Base-by-base conservation (phyloP, 2,888 invertebrate species). In the Antitype chi region DNA sequence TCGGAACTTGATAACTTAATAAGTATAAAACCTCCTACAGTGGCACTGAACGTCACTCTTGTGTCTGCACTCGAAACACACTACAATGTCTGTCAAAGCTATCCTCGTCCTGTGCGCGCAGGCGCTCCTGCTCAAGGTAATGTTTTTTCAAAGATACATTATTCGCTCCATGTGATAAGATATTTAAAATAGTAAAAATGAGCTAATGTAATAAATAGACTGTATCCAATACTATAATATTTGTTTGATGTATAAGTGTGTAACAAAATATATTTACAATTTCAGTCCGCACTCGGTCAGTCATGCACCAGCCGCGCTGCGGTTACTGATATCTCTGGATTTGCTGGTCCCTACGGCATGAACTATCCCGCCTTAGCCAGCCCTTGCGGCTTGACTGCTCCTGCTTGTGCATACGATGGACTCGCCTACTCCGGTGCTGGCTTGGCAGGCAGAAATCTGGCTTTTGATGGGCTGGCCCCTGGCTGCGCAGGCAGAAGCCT, bases 61-160 rank as follows among this genome's bases (percentile, higher is more conserved):
- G 70, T 80, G 62, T 74, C 59, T 72, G 69, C 43, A 53, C 71
- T 76, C n/a, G 69, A 62, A 78, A 77, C 71, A 74, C 75, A 67
- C 62, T 73, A 89, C 75, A 70, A 92, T 92, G 92, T 88, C 90
- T 80, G 63, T 86, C 70, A 89, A 91, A 72, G 82, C 88, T 43
- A 82, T 74, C 17, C 23, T 64, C 7, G 23, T 70, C n/a, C 38
- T 55, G 53, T 75, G 75, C 47, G 76, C 64, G 23, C 64, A 75
- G 25, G 53, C 64, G 15, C 32, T 64, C 47, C 64, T 75, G 76
- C 6, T 64, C 17, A 32, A 72, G 53, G 75, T 75, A 32, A 63
- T 28, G 2, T 63, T 11, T 38, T 38, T 38, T 38, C 38, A 38
- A 38, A 38, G 5, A 38, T 2, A 47, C 0, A 11, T 47, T 11